Conservation (phyloP, 2,888 invertebrate genomes). For the Papilio gigon region DNA sequence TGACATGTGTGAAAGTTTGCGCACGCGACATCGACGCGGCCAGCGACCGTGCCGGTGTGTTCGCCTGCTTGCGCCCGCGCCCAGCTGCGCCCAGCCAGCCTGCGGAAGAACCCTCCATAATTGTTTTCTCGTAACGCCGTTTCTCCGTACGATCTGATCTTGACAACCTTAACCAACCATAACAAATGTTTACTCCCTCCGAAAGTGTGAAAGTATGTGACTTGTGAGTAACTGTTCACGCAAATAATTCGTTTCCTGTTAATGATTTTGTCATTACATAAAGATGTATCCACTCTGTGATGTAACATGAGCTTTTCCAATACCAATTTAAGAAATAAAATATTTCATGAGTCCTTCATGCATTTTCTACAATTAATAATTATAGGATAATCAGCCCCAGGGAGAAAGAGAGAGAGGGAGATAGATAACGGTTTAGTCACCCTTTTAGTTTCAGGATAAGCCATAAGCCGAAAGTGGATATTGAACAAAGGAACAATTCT, state of each 20-base stretch:
- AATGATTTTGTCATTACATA: conserved; percentile 13
- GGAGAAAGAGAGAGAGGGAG: too few species aligned
- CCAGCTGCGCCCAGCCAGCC: not conserved
- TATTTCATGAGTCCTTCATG: not conserved
- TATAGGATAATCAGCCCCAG: not conserved
- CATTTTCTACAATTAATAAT: not conserved
- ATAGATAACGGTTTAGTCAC: too few species aligned
- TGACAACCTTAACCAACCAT: conserved; percentile 26
- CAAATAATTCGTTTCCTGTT: conserved; percentile 16
- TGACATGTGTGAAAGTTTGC: conserved; percentile 66
- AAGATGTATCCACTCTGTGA: conserved; percentile 14
- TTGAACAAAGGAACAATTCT: too few species aligned
- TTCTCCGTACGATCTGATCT: conserved; percentile 19
- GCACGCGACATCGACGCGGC: conserved; percentile 38
- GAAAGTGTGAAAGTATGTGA: conserved; percentile 38
- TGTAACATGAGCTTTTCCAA: not conserved
- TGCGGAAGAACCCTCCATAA: conserved; percentile 20
- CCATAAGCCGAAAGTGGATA: too few species aligned
- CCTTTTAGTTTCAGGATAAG: too few species aligned
- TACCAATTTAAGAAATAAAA: not conserved
- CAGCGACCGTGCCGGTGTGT: not conserved
- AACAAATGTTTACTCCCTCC: conserved; percentile 32
- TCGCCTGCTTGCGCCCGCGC: not conserved
- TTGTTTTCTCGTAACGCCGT: conserved; percentile 26
- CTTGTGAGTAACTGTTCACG: conserved; percentile 21